Percentiles rank a stretch among this genome's conserved stretches.
phyloP scores from a whole-genome alignment of 2,113 vertebrate genomes.

The Sigmodon hispidus region DNA sequence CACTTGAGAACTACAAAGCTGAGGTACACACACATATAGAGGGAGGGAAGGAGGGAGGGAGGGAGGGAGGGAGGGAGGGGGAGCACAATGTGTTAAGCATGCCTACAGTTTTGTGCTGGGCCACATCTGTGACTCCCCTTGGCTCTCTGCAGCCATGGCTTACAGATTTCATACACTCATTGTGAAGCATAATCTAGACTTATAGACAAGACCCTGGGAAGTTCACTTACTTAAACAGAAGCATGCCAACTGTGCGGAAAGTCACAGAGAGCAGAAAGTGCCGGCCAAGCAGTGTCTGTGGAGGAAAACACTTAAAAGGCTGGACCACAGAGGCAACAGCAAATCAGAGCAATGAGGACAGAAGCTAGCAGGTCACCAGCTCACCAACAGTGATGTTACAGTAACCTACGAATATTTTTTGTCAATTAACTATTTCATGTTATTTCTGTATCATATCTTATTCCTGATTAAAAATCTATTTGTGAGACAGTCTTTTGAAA shows the following conservation, averaged over 20 bases:
- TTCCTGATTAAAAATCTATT: not conserved
- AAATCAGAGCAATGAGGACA: not conserved
- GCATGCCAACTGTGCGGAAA: not conserved
- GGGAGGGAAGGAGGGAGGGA: too few relatives aligned
- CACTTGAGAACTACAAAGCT: not conserved
- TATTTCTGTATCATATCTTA: not conserved
- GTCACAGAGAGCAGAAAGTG: not conserved
- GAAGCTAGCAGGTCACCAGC: not conserved
- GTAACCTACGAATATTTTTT: not conserved
- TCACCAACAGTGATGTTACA: not conserved
- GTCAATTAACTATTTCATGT: not conserved
- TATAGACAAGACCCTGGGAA: not conserved
- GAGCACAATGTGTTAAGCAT: not conserved
- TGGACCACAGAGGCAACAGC: not conserved
- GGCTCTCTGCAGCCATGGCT: not conserved
- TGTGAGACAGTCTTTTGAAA: not conserved
- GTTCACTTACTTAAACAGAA: not conserved
- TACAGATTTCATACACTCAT: not conserved
- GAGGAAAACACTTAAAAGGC: not conserved
- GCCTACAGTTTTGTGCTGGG: not conserved
- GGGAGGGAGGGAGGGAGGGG: too few relatives aligned
- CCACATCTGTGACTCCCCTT: not conserved
- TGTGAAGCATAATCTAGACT: not conserved
- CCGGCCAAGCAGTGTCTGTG: not conserved
- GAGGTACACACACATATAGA: not conserved